A percentile compares a stretch with the other conserved stretches of the same genome.
Evolutionary conservation across 2,113 vertebrate genomes (phyloP).

Genomic region (Henicopernis longicauda): DNA sequence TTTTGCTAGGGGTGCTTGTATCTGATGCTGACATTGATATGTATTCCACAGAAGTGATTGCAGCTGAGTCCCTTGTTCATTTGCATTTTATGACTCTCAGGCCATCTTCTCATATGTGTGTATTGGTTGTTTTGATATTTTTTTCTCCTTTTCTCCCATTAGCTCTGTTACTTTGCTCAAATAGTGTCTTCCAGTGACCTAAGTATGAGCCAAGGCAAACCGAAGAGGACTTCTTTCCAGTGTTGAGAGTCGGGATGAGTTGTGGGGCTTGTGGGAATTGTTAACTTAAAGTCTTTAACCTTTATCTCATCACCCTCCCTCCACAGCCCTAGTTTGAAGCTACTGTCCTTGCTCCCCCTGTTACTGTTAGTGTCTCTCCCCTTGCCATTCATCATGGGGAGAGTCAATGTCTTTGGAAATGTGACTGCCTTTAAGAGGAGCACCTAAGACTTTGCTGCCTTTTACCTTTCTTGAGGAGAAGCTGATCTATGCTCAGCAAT

Average conservation of each 20-base stretch:
- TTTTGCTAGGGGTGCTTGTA: background rate
- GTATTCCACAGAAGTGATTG: background rate
- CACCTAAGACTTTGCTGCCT: background rate
- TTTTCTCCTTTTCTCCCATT: background rate
- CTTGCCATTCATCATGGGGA: background rate
- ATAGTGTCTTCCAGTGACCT: background rate
- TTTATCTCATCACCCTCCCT: background rate
- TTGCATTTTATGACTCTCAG: background rate
- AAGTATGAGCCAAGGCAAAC: background rate
- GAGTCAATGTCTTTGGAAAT: background rate
- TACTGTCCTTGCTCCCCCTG: accelerated
- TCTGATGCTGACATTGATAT: slow-evolving; percentile 7
- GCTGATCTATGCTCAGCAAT: background rate
- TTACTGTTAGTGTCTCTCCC: background rate
- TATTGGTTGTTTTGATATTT: background rate
- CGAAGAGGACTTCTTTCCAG: background rate
- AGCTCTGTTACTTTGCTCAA: background rate
- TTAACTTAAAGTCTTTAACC: background rate
- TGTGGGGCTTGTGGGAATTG: background rate
- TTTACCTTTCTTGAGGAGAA: background rate
- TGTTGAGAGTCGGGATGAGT: background rate
- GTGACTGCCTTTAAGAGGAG: background rate
- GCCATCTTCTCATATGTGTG: background rate
- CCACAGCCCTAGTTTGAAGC: background rate
- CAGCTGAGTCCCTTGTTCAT: slow-evolving; percentile 27